Conservation (phyloP, 2,797 vertebrate genomes). For the Pangasius larnaudii region DNA sequence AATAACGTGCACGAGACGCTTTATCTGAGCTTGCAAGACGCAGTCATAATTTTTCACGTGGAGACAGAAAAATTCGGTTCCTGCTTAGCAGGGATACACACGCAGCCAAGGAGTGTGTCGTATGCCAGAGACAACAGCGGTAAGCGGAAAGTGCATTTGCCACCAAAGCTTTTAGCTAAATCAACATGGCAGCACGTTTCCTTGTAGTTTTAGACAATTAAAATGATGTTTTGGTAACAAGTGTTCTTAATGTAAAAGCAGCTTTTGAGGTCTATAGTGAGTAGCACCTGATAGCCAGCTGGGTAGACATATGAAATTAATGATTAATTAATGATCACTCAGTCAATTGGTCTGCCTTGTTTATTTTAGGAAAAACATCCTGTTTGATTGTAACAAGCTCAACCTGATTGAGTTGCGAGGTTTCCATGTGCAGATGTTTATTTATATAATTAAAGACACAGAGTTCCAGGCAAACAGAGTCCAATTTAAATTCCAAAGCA, state of each 20-base stretch:
- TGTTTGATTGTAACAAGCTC: neutral
- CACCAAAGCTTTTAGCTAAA: slow-evolving; percentile 9
- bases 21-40: neutral
- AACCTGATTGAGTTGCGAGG: neutral
- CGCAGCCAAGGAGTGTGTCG: neutral
- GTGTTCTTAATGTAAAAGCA: neutral
- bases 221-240: neutral
- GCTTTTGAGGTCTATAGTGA: neutral
- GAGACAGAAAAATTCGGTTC: neutral
- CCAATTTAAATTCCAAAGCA: neutral
- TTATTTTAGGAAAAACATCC: neutral
- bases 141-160: neutral
- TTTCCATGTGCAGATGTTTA: neutral
- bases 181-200: neutral
- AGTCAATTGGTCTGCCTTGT: neutral
- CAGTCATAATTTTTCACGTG: neutral
- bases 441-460: neutral
- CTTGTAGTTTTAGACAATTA: neutral
- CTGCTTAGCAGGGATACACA: neutral
- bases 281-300: neutral
- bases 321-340: neutral
- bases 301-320: neutral
- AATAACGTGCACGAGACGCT: neutral
- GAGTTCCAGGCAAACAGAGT: neutral
- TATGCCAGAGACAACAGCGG: neutral